Base-by-base conservation (phyloP, 2,113 vertebrate species). In the Hypomesus transpacificus region DNA sequence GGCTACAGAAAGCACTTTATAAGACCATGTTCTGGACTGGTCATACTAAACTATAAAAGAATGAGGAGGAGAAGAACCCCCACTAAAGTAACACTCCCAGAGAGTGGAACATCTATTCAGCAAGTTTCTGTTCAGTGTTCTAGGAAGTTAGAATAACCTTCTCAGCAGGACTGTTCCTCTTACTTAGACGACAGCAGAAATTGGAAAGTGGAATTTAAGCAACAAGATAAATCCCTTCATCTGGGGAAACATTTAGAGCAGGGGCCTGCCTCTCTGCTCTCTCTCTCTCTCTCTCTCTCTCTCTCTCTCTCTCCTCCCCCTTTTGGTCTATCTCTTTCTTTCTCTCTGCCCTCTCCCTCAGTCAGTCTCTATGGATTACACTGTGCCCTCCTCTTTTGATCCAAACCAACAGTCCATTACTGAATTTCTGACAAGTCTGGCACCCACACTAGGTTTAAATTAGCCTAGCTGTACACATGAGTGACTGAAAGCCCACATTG, bases 371-470 rank as follows among this genome's bases (percentile, higher is more conserved):
- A 56, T n/a, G 73, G 79, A 75, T 76, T 34, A 75, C 50, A 57
- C 70, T 31, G 21, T 65, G 24, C 22, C 56, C 21, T 74, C 66
- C 62, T n/a, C 62, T 50, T 66, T 51, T 66, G 50, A 22, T 69
- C 62, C 72, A 68, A 67, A 52, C 71, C 66, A 13, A 16, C 54
- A 60, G 18, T 65, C 71, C 76, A 67, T 66, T 68, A 68, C 20
- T 53, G 66, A 74, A 81, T 68, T 52, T 24, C 78, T 78, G 69
- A 80, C 54, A 78, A 20, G 16, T 77, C 69, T 71, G 22, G 67
- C 65, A 70, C 52, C 65, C 69, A 68, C 8, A 63, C 39, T 17
- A 7, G 7, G 69, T 72, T 78, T 58, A 74, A 72, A 80, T 70
- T 2, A 76, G 64, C 54, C 78, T 64, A 68, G 14, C 14, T 57